Evolutionary conservation across 2,888 invertebrate species (phyloP).

Genomic region (Myathropa florea): DNA sequence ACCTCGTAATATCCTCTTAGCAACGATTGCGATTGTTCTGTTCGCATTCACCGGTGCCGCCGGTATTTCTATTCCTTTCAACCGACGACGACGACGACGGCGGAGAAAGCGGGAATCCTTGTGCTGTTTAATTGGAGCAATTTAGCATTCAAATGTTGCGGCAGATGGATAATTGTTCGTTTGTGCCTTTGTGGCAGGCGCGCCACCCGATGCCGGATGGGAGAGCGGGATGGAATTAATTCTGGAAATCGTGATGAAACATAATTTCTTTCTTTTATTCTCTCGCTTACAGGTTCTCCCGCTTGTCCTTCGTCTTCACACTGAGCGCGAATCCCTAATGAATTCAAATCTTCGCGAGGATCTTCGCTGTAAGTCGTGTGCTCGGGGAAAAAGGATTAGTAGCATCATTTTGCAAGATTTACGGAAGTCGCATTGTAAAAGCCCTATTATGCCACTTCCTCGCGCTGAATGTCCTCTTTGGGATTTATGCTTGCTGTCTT

Average conservation of each 20-base stretch:
- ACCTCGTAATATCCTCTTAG: conserved; percentile 61
- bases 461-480: neutral
- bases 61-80: neutral
- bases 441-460: conserved; percentile 16
- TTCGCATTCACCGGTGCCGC: conserved; percentile 14
- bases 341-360: conserved; percentile 57
- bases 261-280: conserved; percentile 26
- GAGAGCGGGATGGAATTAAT: conserved; percentile 38
- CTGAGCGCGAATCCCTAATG: conserved; percentile 21
- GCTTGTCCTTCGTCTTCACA: neutral
- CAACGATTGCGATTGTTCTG: conserved; percentile 47
- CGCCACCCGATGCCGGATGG: neutral
- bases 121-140: conserved; percentile 65
- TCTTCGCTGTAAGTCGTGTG: conserved; percentile 13
- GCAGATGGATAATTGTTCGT: conserved; percentile 68
- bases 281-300: neutral
- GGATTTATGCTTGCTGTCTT: neutral
- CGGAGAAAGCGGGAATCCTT: conserved; percentile 4
- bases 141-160: conserved; percentile 70
- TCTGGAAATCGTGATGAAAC: conserved; percentile 59
- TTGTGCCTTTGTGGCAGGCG: conserved; percentile 54
- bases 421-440: conserved; percentile 48
- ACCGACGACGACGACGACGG: neutral
- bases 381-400: conserved; percentile 35
- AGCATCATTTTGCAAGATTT: conserved; percentile 24